A percentile compares a stretch with the other conserved stretches of the same genome.
Conservation (phyloP, 2,797 vertebrate genomes). For the Champsocephalus esox region DNA sequence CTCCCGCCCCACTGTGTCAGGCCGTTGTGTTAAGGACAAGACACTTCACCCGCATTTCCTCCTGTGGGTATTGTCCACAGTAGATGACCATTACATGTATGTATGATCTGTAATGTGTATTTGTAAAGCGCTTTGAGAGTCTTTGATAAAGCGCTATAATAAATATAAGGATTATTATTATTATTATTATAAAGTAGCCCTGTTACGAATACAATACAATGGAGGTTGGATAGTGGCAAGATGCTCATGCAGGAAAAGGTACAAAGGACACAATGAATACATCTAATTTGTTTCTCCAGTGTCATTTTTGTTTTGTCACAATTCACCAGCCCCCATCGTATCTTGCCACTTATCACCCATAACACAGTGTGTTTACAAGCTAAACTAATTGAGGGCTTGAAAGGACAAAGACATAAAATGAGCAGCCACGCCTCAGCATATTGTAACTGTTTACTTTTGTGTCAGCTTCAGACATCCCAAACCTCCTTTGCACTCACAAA, state of each 20-base stretch:
- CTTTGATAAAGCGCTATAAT: no score
- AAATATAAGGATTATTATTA: no score
- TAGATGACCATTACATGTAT: no score
- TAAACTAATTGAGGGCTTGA: constrained; percentile 6
- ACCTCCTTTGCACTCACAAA: not conserved
- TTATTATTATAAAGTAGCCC: not conserved
- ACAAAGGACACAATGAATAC: not conserved
- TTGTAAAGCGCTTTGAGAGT: no score
- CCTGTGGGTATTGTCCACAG: no score
- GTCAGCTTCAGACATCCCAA: not conserved
- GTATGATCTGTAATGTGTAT: no score
- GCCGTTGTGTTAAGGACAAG: no score
- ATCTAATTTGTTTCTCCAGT: constrained; percentile 4
- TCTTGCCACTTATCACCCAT: constrained; percentile 4
- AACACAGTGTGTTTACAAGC: constrained; percentile 2
- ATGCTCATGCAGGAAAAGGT: not conserved
- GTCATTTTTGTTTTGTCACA: constrained; percentile 4
- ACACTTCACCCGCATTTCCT: no score
- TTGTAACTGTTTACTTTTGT: constrained; percentile 2
- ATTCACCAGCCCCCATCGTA: constrained; percentile 14
- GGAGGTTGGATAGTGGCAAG: not conserved
- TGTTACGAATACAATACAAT: not conserved
- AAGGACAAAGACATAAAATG: constrained; percentile 17
- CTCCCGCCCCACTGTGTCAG: no score
- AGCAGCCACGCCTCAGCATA: not conserved